These are phyloP conservation scores for Pararge aegeria DNA, from an alignment of 1,140 invertebrate species.

Conservation along the genomic window DNA sequence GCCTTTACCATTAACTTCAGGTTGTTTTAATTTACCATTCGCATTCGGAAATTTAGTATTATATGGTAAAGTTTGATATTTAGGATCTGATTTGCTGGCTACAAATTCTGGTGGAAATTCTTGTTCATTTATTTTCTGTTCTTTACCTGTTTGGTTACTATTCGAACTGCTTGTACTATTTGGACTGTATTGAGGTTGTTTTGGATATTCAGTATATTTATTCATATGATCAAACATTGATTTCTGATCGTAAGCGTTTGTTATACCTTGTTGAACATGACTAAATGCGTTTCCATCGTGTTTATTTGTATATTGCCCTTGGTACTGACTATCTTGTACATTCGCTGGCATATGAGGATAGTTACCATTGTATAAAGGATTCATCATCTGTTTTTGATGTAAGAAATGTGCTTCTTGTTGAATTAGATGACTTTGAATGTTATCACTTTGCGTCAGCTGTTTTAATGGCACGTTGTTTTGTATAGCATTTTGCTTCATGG, in stretches of 20 bases:
- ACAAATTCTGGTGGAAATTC: slow-evolving; percentile 78
- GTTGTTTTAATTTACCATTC: slow-evolving; percentile 67
- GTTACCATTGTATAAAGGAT: slow-evolving; percentile 67
- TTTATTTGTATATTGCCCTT: slow-evolving; percentile 65
- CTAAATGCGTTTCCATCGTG: slow-evolving; percentile 59
- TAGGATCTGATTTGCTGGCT: slow-evolving; percentile 92
- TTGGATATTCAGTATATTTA: slow-evolving; percentile 69
- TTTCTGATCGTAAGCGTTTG: slow-evolving; percentile 72
- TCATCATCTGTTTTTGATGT: slow-evolving; percentile 76
- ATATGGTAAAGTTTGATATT: slow-evolving; percentile 95
- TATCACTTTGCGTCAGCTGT: slow-evolving; percentile 73
- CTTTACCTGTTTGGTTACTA: slow-evolving; percentile 71
- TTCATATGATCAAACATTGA: slow-evolving; percentile 68
- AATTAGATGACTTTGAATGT: slow-evolving; percentile 70
- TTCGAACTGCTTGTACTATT: slow-evolving; percentile 70
- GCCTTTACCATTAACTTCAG: slow-evolving; percentile 62
- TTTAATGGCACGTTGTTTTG: slow-evolving; percentile 79
- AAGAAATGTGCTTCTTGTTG: slow-evolving; percentile 77
- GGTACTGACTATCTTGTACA: slow-evolving; percentile 62
- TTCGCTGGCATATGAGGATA: slow-evolving; percentile 54
- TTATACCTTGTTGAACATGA: slow-evolving; percentile 70
- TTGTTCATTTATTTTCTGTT: slow-evolving; percentile 75
- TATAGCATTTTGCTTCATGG: slow-evolving; percentile 73
- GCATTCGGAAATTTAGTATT: slow-evolving; percentile 89
- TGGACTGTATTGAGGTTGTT: slow-evolving; percentile 72